These are phyloP conservation scores for Butastur rufipennis DNA, from an alignment of 2,113 vertebrate genomes.

Conservation along the genomic window DNA sequence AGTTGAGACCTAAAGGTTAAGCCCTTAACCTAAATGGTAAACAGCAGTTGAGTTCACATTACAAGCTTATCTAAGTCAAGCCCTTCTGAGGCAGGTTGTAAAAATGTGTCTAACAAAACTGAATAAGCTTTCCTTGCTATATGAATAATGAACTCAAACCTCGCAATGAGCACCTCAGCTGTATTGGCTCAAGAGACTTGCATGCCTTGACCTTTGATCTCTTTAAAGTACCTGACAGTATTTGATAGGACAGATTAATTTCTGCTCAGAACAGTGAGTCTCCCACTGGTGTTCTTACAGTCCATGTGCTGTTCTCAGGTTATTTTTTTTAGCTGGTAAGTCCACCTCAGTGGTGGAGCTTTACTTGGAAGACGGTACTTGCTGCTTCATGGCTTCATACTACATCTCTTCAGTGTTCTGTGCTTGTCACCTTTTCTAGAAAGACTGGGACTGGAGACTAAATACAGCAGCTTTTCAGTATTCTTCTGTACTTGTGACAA, in stretches of 20 bases:
- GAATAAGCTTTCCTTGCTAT: neutral
- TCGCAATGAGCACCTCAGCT: neutral
- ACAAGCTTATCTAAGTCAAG: neutral
- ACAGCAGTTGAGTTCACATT: neutral
- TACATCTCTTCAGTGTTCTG: neutral
- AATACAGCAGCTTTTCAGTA: neutral
- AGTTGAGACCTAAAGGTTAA: neutral
- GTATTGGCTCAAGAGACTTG: neutral
- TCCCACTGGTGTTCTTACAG: neutral
- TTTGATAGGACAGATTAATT: neutral
- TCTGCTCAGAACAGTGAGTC: neutral
- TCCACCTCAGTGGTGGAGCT: neutral
- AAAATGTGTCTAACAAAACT: neutral
- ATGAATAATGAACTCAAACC: neutral
- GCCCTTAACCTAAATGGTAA: conserved; percentile 8
- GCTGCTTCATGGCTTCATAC: neutral
- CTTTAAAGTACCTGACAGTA: neutral
- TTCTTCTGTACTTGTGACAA: neutral
- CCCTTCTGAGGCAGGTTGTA: neutral
- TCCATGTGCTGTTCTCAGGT: neutral
- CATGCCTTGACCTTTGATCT: neutral
- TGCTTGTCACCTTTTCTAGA: neutral
- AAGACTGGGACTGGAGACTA: neutral
- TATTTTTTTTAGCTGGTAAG: neutral
- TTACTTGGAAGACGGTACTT: neutral